Evolutionary conservation across 2,797 vertebrate genomes (phyloP).

Genomic region (Glyptemys insculpta): DNA sequence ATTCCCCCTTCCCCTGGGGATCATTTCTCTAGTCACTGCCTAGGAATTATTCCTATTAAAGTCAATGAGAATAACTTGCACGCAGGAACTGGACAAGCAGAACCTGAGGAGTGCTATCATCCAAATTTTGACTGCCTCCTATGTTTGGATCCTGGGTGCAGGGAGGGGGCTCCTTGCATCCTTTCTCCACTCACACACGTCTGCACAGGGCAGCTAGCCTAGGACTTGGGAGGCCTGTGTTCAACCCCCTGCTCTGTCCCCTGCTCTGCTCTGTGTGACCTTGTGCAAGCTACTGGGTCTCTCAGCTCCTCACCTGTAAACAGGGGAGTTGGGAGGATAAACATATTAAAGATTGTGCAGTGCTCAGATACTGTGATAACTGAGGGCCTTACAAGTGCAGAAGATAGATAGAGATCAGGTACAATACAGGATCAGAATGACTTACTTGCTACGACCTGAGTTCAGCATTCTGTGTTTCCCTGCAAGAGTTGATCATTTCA

Average conservation of each 20-base stretch:
- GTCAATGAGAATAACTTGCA: neutral
- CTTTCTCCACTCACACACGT: neutral
- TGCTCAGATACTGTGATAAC: neutral
- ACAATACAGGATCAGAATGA: neutral
- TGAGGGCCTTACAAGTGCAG: neutral
- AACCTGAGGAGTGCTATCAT: neutral
- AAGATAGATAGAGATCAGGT: neutral
- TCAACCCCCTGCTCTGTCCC: neutral
- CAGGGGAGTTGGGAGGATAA: too few species aligned
- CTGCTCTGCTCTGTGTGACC: neutral
- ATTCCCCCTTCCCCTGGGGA: neutral
- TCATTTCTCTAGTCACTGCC: neutral
- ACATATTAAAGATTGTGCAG: neutral
- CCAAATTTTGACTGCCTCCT: neutral
- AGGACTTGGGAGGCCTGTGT: neutral
- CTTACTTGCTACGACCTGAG: neutral
- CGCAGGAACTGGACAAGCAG: neutral
- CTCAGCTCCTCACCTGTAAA: neutral
- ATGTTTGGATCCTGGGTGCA: neutral
- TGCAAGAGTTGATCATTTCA: constrained; percentile 35
- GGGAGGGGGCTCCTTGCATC: neutral
- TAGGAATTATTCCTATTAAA: neutral
- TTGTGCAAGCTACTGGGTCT: neutral
- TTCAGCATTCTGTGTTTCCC: constrained; percentile 7
- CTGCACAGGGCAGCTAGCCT: neutral